Conservation (phyloP, 2,113 vertebrate species). For the Vanacampus margaritifer region DNA sequence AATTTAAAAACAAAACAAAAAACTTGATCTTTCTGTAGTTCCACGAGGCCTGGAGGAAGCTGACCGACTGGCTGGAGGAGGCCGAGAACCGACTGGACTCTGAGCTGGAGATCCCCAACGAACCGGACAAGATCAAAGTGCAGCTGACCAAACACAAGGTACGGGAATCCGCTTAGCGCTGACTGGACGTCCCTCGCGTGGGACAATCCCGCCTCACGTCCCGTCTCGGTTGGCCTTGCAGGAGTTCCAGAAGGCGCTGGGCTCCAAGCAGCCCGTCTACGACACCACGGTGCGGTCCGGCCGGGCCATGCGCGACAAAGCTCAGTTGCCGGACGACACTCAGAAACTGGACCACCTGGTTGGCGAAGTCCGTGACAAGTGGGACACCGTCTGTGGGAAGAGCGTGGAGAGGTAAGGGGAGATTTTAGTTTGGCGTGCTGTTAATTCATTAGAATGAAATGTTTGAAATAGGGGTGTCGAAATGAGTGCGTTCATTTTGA, state of each 20-base stretch:
- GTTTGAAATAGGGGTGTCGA: no score
- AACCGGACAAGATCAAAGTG: conserved; percentile 97
- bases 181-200: background rate
- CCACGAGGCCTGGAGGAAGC: conserved; percentile 96
- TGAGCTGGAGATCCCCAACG: conserved; percentile 96
- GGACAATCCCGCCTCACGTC: background rate
- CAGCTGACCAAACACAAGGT: conserved; percentile 98
- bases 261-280: conserved; percentile 95
- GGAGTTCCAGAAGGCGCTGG: conserved; percentile 97
- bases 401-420: conserved; percentile 90
- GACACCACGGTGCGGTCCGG: conserved; percentile 95
- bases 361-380: conserved; percentile 94
- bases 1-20: background rate
- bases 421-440: background rate
- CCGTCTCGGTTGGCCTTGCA: conserved; percentile 41
- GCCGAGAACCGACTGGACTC: conserved; percentile 93
- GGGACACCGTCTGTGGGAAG: conserved; percentile 98
- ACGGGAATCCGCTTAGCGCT: background rate
- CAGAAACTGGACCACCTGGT: conserved; percentile 91
- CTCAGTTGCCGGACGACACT: conserved; percentile 83
- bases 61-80: conserved; percentile 95
- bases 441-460: no score
- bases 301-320: conserved; percentile 90
- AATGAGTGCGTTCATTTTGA: no score
- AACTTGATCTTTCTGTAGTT: conserved; percentile 71